A percentile compares a stretch with the other conserved stretches of the same genome.
Conservation (phyloP, 2,888 invertebrate species). For the Rhagonycha lutea region DNA sequence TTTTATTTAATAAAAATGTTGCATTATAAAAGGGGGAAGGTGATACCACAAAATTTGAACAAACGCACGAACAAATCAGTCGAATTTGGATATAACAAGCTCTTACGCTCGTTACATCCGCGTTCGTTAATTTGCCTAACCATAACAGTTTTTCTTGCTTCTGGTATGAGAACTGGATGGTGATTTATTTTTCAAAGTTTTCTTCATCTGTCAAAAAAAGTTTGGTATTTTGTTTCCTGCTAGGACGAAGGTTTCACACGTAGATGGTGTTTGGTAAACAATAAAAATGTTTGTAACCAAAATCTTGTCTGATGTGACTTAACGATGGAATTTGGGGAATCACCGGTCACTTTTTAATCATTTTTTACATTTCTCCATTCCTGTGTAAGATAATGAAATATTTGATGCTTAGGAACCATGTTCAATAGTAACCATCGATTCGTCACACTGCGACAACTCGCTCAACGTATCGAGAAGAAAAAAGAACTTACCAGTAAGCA, state of each 20-base stretch:
- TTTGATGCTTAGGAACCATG: constrained; percentile 23
- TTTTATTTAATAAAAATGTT: not conserved
- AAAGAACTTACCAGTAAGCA: constrained; percentile 21
- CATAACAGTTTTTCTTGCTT: not conserved
- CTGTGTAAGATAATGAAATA: constrained; percentile 8
- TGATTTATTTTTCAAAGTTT: not conserved
- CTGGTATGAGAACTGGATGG: not conserved
- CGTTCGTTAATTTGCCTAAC: not conserved
- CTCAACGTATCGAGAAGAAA: constrained; percentile 9
- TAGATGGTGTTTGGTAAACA: not conserved
- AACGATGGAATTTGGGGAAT: not conserved
- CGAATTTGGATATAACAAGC: no score
- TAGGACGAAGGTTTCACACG: not conserved
- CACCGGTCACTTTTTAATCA: not conserved
- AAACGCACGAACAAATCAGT: not conserved
- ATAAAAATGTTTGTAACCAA: not conserved
- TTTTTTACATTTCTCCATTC: not conserved
- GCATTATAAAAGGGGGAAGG: not conserved
- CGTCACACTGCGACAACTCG: constrained; percentile 18
- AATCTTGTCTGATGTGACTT: not conserved
- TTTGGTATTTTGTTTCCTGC: not conserved
- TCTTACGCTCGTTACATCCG: not conserved
- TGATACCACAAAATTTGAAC: not conserved
- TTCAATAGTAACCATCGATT: constrained; percentile 16
- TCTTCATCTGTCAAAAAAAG: not conserved